Evolutionary conservation across 2,888 invertebrate species (phyloP).

Genomic region (Corbicula japonica): DNA sequence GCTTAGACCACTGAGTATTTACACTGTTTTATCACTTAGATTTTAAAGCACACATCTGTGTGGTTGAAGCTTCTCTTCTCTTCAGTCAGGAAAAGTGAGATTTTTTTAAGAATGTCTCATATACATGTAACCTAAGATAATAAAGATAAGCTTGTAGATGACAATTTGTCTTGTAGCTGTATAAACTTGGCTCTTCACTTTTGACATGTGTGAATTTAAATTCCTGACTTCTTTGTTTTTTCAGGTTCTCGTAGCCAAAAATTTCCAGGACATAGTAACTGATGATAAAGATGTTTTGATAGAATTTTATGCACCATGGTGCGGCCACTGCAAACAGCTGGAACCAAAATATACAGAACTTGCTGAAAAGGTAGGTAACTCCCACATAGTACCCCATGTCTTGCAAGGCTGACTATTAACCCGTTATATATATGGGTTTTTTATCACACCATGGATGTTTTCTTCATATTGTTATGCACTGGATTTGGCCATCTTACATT

Average conservation of each 20-base stretch:
- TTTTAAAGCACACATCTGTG: too few relatives aligned
- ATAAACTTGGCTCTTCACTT: not conserved
- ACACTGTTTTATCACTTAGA: too few relatives aligned
- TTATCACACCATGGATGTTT: too few relatives aligned
- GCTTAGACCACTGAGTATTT: too few relatives aligned
- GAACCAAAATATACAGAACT: conserved; percentile 97
- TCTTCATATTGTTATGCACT: too few relatives aligned
- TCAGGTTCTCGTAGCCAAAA: conserved; percentile 96
- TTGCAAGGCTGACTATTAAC: too few relatives aligned
- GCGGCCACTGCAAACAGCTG: conserved; percentile 98
- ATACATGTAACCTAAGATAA: not conserved
- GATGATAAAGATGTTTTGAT: conserved; percentile 97
- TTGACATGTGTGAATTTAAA: not conserved
- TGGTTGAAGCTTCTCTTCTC: too few relatives aligned
- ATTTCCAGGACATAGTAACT: conserved; percentile 97
- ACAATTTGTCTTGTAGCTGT: not conserved
- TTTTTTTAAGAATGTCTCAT: too few relatives aligned
- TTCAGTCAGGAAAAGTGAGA: too few relatives aligned
- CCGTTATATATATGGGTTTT: too few relatives aligned
- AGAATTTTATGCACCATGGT: conserved; percentile 99
- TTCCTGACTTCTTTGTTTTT: conserved; percentile 57
- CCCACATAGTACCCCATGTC: too few relatives aligned
- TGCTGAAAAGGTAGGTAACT: conserved; percentile 89
- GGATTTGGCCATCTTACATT: too few relatives aligned
- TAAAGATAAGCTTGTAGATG: not conserved